Evolutionary conservation across 2,113 vertebrate genomes (phyloP), one percentile per base, ranked within the genome.

Genomic region (Crotalus tigris): DNA sequence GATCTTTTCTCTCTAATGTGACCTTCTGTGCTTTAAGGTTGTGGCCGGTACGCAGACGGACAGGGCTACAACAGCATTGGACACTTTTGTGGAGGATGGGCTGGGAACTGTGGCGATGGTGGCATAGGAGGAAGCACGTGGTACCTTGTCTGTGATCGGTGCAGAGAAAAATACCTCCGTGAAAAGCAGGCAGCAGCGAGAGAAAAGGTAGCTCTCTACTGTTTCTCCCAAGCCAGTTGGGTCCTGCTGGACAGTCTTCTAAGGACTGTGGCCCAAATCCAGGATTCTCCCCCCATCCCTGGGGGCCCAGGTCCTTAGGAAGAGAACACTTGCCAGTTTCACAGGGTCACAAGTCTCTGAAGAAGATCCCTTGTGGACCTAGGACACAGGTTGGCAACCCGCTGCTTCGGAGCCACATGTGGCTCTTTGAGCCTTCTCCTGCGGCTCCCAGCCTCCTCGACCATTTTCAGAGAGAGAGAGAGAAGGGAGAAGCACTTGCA

Each of bases 51-150:
- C 0, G 99, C 99, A 11, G 99, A 99, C 92, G 99, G 99, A 90
- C 99, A 99, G 94, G 99, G 99, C 88, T 99, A 99, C 96, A 99
- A 99, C 92, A 99, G 99, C 96, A 99, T 99, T 19, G 99, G 99
- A 21, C 99, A 99, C 95, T 99, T 99, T 39, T 99, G 99, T 95
- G 99, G 99, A 24, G 99, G 99, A 85, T 99, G 99, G 99, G 99
- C 99, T 93, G 99, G 99, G 24, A 99, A 99, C 93, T 99, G 99
- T 97, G 99, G 99, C 0, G 99, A 99, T 64, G 99, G 99, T 59
- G 99, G 99, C 86, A 99, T 99, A 69, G 99, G 99, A 97, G 99
- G 99, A 96, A 99, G 99, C 97, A 99, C 99, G 5, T 99, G 99
- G 99, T 99, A 99, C 94, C 97, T 99, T 94, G 99, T 99, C 33